phyloP scores from a whole-genome alignment of 1,140 invertebrate species.

The Charaxes varanes region DNA sequence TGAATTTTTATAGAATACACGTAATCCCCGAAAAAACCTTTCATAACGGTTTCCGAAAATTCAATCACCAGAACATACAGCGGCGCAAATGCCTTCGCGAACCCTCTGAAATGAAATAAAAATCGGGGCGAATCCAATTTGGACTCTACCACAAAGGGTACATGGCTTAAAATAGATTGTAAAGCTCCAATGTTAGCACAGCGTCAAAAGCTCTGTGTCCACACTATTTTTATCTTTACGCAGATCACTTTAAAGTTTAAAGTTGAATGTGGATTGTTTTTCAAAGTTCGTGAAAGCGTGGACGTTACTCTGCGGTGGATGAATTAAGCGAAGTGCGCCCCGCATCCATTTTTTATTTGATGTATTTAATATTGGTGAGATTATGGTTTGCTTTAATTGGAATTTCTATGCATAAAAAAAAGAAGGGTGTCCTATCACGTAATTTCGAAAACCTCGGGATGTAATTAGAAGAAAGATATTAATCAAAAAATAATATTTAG shows the following conservation, averaged over 20 bases:
- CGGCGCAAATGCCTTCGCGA: conserved; percentile 2
- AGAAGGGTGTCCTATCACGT: too few relatives aligned
- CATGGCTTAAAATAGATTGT: background rate
- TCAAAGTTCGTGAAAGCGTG: conserved; percentile 1
- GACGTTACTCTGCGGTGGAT: conserved; percentile 1
- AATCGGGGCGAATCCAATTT: background rate
- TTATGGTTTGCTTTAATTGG: too few relatives aligned
- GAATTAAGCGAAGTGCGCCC: conserved; percentile 1
- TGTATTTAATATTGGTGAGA: too few relatives aligned
- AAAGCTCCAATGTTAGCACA: background rate
- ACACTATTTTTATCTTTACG: background rate
- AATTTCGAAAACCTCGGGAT: too few relatives aligned
- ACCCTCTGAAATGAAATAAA: background rate
- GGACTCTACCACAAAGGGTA: background rate
- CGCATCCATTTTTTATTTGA: conserved; percentile 9
- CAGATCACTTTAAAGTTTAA: background rate
- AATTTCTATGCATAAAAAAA: too few relatives aligned
- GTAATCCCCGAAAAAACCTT: conserved; percentile 2
- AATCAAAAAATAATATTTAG: too few relatives aligned
- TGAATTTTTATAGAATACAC: background rate
- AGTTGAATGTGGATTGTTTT: background rate
- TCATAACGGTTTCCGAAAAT: conserved; percentile 6
- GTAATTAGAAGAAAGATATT: too few relatives aligned
- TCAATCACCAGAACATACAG: conserved; percentile 11
- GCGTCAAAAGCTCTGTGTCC: background rate